Evolutionary conservation across 1,140 invertebrate genomes (phyloP), one percentile per base, ranked within the genome.

Genomic region (Hyles euphorbiae): DNA sequence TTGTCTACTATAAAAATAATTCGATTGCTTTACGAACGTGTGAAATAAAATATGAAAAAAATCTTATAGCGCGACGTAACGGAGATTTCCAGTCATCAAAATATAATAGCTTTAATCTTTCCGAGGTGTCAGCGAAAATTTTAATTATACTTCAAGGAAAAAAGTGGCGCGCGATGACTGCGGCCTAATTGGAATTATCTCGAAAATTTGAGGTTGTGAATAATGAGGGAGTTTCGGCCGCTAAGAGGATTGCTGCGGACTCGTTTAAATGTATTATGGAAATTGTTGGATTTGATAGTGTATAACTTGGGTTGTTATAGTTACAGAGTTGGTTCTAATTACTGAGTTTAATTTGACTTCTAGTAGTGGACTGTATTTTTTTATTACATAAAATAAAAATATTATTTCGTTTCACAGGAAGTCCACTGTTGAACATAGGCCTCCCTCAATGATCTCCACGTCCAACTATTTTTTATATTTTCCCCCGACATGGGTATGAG

Each of bases 181-280:
- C 60, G 44, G 58, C 58, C 56, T 76, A 73, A 76, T 76, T 76
- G 68, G 70, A 76, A 73, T 76, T 76, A 76, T 71, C 68, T 67
- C 60, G 58, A 57, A 67, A 68, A 72, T 68, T 71, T 67, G 70
- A 68, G 68, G 68, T 62, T 71, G 66, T 66, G 68, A 76, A 69
- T 76, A 76, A 75, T 75, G 72, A 72, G 62, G 56, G 52, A 56
- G 45, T 54, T 52, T 66, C 63, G 64, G 65, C 56, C 51, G 47
- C 11, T 71, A 68, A 71, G 64, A 74, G 65, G 63, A 68, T 70
- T 68, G 64, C 53, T 60, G 54, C 22, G 40, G 22, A 10, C 9
- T 12, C 7, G n/a, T 34, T 52, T 52, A 34, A 52, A 52, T 34
- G 33, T 34, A 52, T 50, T 50, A 3, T 34, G 53, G 40, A 44